phyloP scores from a whole-genome alignment of 2,888 invertebrate genomes.

The Lasius fuliginosus region DNA sequence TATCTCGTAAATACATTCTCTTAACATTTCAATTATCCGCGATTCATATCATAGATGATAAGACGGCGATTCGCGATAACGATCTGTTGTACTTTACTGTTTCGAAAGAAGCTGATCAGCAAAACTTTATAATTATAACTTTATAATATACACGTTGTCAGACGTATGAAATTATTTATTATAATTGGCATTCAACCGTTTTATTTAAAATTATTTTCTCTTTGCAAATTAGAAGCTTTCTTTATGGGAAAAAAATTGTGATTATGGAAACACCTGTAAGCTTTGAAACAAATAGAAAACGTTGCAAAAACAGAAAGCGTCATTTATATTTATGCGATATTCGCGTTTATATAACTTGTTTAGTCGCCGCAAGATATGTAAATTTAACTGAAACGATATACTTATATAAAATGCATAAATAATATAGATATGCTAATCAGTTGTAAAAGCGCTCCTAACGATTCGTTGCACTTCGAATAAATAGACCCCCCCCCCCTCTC shows the following conservation, averaged over 20 bases:
- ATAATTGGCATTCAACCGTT: neutral
- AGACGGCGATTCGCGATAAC: slow-evolving; percentile 1
- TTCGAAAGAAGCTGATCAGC: neutral
- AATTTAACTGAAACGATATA: neutral
- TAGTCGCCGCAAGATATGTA: neutral
- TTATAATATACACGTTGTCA: neutral
- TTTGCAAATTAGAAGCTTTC: neutral
- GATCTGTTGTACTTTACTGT: slow-evolving; percentile 14
- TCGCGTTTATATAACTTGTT: neutral
- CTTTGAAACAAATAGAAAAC: neutral
- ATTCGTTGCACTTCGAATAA: slow-evolving; percentile 10
- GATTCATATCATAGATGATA: neutral
- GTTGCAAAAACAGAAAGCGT: neutral
- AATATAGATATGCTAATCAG: slow-evolving; percentile 1
- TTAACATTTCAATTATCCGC: slow-evolving; percentile 7
- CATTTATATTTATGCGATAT: neutral
- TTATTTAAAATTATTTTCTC: slow-evolving; percentile 7
- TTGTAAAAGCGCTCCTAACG: slow-evolving; percentile 25
- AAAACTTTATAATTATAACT: neutral
- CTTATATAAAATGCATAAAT: neutral
- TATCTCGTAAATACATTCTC: neutral
- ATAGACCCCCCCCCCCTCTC: neutral
- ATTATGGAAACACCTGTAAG: neutral
- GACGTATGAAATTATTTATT: neutral
- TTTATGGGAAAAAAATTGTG: neutral